Conservation (phyloP, 2,113 vertebrate genomes). For the Deroptyus accipitrinus region DNA sequence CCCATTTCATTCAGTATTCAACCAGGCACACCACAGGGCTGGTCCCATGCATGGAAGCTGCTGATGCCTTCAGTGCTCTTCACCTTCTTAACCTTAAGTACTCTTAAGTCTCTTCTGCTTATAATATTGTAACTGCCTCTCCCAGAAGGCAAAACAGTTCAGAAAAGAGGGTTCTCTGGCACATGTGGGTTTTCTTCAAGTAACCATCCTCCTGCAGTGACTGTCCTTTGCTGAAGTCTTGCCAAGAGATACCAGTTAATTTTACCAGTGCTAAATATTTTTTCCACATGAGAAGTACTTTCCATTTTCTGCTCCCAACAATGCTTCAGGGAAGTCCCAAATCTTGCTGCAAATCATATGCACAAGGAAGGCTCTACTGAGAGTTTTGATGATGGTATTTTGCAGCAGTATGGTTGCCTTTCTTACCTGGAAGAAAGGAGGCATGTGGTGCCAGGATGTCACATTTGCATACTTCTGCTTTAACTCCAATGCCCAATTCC, state of each 20-base stretch:
- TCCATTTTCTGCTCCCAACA: neutral
- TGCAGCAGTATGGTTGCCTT: neutral
- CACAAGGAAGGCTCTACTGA: neutral
- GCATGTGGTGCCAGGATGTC: neutral
- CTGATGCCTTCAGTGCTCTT: neutral
- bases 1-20: neutral
- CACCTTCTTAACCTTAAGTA: neutral
- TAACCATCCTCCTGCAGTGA: neutral
- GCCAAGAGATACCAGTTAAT: neutral
- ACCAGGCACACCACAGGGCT: neutral
- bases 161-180: neutral
- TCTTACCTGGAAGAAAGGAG: neutral
- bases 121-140: neutral
- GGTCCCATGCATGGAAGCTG: neutral
- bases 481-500: neutral
- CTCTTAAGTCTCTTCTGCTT: neutral
- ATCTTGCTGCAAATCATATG: neutral
- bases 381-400: neutral
- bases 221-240: neutral
- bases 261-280: neutral
- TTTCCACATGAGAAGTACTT: neutral
- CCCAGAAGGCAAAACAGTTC: neutral
- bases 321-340: neutral
- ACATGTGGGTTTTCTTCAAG: neutral
- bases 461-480: neutral